Base-by-base conservation (phyloP, 2,113 vertebrate genomes). In the Acrocephalus arundinaceus region DNA sequence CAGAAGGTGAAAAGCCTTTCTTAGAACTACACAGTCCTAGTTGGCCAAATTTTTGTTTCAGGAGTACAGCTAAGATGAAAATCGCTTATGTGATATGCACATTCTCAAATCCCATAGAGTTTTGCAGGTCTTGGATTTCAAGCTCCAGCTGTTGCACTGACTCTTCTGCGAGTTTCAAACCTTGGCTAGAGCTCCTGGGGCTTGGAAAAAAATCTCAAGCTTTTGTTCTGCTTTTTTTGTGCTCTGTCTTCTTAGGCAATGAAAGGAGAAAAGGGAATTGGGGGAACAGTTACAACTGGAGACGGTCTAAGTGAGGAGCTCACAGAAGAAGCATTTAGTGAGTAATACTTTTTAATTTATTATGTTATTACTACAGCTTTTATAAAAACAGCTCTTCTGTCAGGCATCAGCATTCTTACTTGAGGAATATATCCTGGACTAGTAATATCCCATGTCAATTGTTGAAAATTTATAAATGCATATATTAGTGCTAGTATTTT, bases 221-320 rank as follows among this genome's bases (percentile, higher is more conserved):
- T 57, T 27, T n/a, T 74, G 48, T 65, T 10, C 21, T 30, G 30
- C 61, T 84, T 39, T 45, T 59, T 93, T 6, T 22, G 3, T 18
- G 10, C 8, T 9, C 7, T 25, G 13, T 45, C 13, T 61, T 62
- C 88, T 4, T 85, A 99, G 99, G 99, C 99, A 52, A 99, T 99
- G 99, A 99, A 99, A 96, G 99, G 99, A 59, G 99, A 99, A 97
- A 99, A 99, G 77, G 99, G 99, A n/a, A 99, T 99, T 48, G 98
- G 98, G 9, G 97, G 98, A 27, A 96, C 98, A 12, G 99, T 99
- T 85, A 89, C 98, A 8, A 97, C 98, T 62, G 97, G 97, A 51
- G 99, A 99, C 0, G 97, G 98, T 41, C 98, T 99, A 41, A 98
- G 98, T 21, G 99, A 99, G 66, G 99, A 99, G 43, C 99, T 99